Base-by-base conservation (phyloP, 2,113 vertebrate species). In the Carollia perspicillata region DNA sequence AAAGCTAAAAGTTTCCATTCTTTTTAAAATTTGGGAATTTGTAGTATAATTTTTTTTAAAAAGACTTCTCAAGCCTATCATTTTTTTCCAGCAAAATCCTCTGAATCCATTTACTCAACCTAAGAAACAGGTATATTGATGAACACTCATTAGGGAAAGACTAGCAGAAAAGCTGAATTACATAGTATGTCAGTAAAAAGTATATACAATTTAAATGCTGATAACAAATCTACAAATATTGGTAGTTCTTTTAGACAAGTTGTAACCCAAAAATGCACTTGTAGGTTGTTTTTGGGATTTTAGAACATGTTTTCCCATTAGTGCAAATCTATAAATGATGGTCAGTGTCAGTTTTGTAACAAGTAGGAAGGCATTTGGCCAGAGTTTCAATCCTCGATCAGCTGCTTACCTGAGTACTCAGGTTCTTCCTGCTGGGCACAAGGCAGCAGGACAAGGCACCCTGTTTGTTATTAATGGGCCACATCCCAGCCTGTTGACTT, bases 211-310 rank as follows among this genome's bases (percentile, higher is more conserved):
- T 47, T 55, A 18, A 83, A 74, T 86, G 86, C 83, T 91, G 66
- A 83, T 79, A 77, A 89, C 72, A 89, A 87, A 89, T 55, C 63
- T 68, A 89, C 37, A 83, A 91, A 96, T 85, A 74, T 18, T 90
- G 37, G n/a, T 87, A 84, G 63, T 74, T 77, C 51, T 86, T 42
- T 75, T 97, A 94, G 94, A 96, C 55, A 92, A 94, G 35, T 77
- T 51, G 17, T 1, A 4, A 65, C 75, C 55, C 89, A 90, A 81
- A 95, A 89, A 47, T 77, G 35, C 42, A 53, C 53, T 16, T 96
- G n/a, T 28, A 96, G 90, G 51, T 42, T 80, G 30, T 47, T 47
- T 1, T 23, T 79, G 55, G 53, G 22, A 93, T 71, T 49, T 72
- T 42, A 85, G 71, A 53, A 77, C 44, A 14, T 63, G 66, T 84